phyloP scores from a whole-genome alignment of 1,140 invertebrate species.

The Aphis gossypii region DNA sequence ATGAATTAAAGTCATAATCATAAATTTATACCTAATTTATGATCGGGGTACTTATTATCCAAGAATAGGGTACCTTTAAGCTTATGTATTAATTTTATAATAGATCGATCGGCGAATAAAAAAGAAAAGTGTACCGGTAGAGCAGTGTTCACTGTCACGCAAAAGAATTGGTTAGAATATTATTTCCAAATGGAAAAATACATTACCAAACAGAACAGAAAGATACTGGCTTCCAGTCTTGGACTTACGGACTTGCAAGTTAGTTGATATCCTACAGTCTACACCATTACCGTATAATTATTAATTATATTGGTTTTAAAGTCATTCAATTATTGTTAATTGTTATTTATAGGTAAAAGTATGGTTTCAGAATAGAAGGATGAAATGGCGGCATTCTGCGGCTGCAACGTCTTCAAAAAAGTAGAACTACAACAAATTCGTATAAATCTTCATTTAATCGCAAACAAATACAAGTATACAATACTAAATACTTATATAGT shows the following conservation, averaged over 20 bases:
- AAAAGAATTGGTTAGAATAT: conserved; percentile 92
- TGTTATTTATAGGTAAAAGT: conserved; percentile 78
- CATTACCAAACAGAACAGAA: conserved; percentile 95
- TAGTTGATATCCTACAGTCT: neutral
- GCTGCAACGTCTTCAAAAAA: neutral
- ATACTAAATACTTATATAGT: neutral
- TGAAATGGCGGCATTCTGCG: conserved; percentile 84
- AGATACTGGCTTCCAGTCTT: conserved; percentile 93
- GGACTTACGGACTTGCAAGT: conserved; percentile 95
- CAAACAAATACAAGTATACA: neutral
- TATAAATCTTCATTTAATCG: neutral
- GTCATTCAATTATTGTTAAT: neutral
- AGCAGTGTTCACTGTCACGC: conserved; percentile 92
- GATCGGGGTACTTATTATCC: neutral
- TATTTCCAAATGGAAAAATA: conserved; percentile 97
- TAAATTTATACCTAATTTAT: neutral
- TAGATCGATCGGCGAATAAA: neutral
- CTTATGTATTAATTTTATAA: neutral
- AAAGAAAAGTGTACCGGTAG: conserved; percentile 64
- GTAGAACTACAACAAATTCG: neutral
- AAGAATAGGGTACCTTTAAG: no score
- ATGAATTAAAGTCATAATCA: neutral
- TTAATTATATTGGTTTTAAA: neutral
- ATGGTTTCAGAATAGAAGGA: conserved; percentile 92
- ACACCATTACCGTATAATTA: neutral